phyloP scores from a whole-genome alignment of 2,113 vertebrate species.

The Atlantisia rogersi region DNA sequence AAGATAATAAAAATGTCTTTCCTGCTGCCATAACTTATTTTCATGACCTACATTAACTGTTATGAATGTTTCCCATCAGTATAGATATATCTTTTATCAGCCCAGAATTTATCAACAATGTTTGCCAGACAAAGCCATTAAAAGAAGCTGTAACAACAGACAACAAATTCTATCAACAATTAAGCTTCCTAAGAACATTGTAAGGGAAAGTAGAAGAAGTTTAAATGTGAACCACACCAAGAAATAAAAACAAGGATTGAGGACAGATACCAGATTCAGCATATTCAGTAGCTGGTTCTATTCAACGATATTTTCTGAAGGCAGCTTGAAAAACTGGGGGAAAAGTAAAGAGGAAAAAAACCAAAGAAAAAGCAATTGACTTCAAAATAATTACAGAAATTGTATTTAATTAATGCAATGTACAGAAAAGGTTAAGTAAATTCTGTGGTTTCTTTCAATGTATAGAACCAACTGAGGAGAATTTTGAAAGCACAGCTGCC shows the following conservation, averaged over 20 bases:
- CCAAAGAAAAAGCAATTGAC: background rate
- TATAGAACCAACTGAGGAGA: background rate
- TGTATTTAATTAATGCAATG: background rate
- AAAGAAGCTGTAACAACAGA: background rate
- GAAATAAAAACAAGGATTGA: background rate
- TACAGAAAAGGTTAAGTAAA: background rate
- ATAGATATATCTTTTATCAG: conserved; percentile 13
- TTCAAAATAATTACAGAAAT: background rate
- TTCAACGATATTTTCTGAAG: background rate
- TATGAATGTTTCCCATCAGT: conserved; percentile 51
- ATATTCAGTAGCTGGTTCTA: background rate
- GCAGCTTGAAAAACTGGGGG: background rate
- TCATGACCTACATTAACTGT: conserved; percentile 16
- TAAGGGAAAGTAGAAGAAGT: background rate
- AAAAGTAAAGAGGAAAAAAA: background rate
- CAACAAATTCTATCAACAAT: background rate
- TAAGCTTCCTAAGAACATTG: background rate
- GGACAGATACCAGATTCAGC: background rate
- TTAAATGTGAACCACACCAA: background rate
- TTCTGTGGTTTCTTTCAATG: background rate
- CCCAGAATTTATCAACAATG: background rate
- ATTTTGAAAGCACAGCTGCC: background rate
- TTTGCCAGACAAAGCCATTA: background rate
- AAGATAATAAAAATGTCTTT: conserved; percentile 48
- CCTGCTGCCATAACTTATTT: conserved; percentile 28